Conservation (phyloP, 1,140 invertebrate species). For the Spodoptera frugiperda region DNA sequence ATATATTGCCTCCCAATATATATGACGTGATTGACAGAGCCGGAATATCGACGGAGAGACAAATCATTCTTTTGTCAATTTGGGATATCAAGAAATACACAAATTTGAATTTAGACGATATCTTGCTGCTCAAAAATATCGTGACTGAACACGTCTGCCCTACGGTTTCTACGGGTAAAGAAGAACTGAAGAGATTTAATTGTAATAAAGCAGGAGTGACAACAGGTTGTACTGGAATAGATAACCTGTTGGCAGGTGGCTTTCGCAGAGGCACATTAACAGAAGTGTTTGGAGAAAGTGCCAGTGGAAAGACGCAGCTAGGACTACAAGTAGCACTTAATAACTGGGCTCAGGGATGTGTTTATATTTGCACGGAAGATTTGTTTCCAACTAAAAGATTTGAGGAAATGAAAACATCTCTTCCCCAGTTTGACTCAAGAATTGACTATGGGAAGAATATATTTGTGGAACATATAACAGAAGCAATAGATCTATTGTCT, state of each 20-base stretch:
- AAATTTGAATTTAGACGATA: slow-evolving; percentile 67
- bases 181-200: slow-evolving; percentile 50
- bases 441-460: slow-evolving; percentile 65
- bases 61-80: slow-evolving; percentile 69
- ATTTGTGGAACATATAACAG: slow-evolving; percentile 78
- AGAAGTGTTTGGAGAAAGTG: slow-evolving; percentile 94
- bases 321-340: slow-evolving; percentile 89
- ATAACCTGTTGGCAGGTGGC: slow-evolving; percentile 90
- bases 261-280: slow-evolving; percentile 91
- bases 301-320: slow-evolving; percentile 94
- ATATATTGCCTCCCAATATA: slow-evolving; percentile 65
- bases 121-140: slow-evolving; percentile 69
- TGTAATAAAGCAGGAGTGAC: slow-evolving; percentile 71
- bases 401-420: slow-evolving; percentile 65
- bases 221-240: slow-evolving; percentile 88
- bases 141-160: slow-evolving; percentile 60
- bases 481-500: slow-evolving; percentile 67
- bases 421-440: slow-evolving; percentile 41
- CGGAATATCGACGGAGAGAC: slow-evolving; percentile 66
- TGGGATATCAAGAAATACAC: slow-evolving; percentile 76
- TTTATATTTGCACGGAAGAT: slow-evolving; percentile 80
- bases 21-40: slow-evolving; percentile 70
- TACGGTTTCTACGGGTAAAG: slow-evolving; percentile 50
- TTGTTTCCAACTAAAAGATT: slow-evolving; percentile 77
- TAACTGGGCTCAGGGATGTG: slow-evolving; percentile 64